Conservation (phyloP, 1,140 invertebrate genomes). For the Aporrectodea caliginosa region DNA sequence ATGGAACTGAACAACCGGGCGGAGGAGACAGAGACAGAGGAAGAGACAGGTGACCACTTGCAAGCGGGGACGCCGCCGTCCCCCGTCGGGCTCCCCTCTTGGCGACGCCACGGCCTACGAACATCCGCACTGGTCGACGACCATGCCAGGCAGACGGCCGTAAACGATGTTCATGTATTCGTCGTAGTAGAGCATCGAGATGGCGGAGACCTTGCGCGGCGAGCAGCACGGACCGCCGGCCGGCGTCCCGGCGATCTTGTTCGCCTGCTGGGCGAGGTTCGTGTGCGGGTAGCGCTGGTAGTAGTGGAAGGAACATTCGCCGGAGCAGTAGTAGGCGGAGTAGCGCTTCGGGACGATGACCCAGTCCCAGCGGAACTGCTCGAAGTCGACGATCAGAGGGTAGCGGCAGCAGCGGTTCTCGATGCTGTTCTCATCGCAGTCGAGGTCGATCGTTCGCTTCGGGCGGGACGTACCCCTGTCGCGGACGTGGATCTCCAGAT, state of each 20-base stretch:
- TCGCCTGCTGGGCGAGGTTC: constrained; percentile 62
- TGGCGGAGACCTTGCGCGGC: constrained; percentile 84
- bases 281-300: constrained; percentile 10
- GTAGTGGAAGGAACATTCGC: constrained; percentile 75
- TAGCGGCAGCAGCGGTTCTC: constrained; percentile 28
- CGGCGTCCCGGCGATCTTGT: constrained; percentile 65
- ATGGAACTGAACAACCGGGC: no score
- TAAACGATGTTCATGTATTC: constrained; percentile 86
- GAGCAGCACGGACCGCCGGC: constrained; percentile 75
- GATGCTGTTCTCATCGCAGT: constrained; percentile 18
- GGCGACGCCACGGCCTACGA: constrained; percentile 58
- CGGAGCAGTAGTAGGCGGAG: constrained; percentile 90
- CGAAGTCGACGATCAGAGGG: constrained; percentile 73
- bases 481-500: constrained; percentile 12
- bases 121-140: constrained; percentile 92
- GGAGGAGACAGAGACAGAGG: no score
- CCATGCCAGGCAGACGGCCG: constrained; percentile 90
- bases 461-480: not conserved
- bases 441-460: constrained; percentile 10
- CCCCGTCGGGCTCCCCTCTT: no score
- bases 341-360: constrained; percentile 95
- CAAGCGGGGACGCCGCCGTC: no score
- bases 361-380: constrained; percentile 98
- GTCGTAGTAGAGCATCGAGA: constrained; percentile 90
- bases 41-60: no score